Evolutionary conservation across 1,140 invertebrate species (phyloP).

Genomic region (Cecropterus lyciades): DNA sequence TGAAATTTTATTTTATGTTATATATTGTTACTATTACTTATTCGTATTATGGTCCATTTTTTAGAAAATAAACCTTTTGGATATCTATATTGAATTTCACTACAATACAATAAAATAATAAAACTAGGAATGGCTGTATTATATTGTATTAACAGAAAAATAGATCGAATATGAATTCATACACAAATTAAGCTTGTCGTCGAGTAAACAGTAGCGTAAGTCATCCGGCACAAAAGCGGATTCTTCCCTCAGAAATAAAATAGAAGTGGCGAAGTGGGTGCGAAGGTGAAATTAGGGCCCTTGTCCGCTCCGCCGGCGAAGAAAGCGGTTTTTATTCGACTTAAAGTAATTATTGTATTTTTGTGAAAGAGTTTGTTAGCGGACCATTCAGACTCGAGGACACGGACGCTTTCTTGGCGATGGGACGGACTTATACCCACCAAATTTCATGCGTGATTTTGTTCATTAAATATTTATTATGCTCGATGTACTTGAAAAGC

Average conservation of each 20-base stretch:
- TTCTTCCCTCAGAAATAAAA: constrained; percentile 41
- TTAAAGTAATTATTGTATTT: constrained; percentile 84
- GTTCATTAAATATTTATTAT: too few relatives aligned
- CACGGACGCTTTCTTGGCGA: constrained; percentile 59
- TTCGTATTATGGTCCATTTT: too few relatives aligned
- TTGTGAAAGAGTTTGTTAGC: constrained; percentile 83
- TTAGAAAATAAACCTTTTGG: too few relatives aligned
- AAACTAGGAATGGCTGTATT: too few relatives aligned
- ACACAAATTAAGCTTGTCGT: background rate
- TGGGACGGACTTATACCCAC: constrained; percentile 59
- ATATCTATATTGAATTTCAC: too few relatives aligned
- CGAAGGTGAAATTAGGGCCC: constrained; percentile 70
- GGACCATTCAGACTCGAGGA: constrained; percentile 71
- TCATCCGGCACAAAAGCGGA: constrained; percentile 11
- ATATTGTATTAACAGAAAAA: background rate
- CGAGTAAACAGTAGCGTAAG: constrained; percentile 1
- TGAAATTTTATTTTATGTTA: too few relatives aligned
- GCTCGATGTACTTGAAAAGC: too few relatives aligned
- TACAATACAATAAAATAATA: too few relatives aligned
- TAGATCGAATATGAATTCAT: background rate
- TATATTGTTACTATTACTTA: too few relatives aligned
- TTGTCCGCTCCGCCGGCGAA: constrained; percentile 52
- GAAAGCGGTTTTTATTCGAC: constrained; percentile 79
- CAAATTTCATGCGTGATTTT: too few relatives aligned
- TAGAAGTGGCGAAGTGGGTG: constrained; percentile 43